Conservation (phyloP, 2,113 vertebrate species). For the Ophiodon elongatus region DNA sequence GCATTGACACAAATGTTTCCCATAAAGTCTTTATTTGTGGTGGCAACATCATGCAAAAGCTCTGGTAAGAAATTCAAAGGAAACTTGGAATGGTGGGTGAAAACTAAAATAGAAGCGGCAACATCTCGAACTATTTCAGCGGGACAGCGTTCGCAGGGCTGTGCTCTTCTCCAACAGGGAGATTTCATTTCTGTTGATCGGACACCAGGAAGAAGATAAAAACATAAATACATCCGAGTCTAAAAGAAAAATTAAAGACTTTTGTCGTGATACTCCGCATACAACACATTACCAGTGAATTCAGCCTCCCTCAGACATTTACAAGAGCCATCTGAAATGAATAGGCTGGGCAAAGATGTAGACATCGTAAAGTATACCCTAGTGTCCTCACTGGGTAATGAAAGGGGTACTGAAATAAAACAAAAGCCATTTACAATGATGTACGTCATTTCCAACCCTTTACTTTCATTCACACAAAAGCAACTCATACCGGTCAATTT, state of each 20-base stretch:
- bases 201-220: slow-evolving; percentile 53
- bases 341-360: background rate
- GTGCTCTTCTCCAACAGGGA: slow-evolving; percentile 25
- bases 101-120: slow-evolving; percentile 34
- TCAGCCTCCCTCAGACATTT: slow-evolving; percentile 36
- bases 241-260: slow-evolving; percentile 24
- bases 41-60: slow-evolving; percentile 76
- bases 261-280: slow-evolving; percentile 26
- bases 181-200: slow-evolving; percentile 46
- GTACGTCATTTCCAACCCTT: slow-evolving; percentile 34
- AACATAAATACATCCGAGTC: slow-evolving; percentile 64
- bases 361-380: slow-evolving; percentile 53
- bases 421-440: slow-evolving; percentile 63
- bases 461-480: background rate
- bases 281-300: slow-evolving; percentile 41
- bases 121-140: slow-evolving; percentile 11
- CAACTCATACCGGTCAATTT: background rate
- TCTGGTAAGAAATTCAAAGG: slow-evolving; percentile 29
- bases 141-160: slow-evolving; percentile 36
- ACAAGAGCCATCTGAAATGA: slow-evolving; percentile 26
- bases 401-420: slow-evolving; percentile 24
- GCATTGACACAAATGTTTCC: slow-evolving; percentile 60
- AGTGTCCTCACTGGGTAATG: background rate
- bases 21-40: slow-evolving; percentile 81
- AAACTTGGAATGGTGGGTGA: slow-evolving; percentile 57